phyloP scores from a whole-genome alignment of 2,113 vertebrate genomes.

The Aspidoscelis tigris region DNA sequence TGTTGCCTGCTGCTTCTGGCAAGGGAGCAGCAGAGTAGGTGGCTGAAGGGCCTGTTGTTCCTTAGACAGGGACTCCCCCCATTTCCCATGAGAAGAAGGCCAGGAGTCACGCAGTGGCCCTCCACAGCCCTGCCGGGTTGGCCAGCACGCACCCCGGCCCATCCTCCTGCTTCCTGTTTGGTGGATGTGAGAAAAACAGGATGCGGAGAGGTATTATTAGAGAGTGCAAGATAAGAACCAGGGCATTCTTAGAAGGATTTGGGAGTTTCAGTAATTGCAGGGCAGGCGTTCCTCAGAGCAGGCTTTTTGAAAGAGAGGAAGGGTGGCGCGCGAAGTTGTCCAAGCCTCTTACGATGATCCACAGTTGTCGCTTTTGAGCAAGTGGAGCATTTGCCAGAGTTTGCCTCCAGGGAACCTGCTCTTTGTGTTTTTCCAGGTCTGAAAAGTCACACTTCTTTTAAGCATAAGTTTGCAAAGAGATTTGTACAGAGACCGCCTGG shows the following conservation, averaged over 20 bases:
- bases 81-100: background rate
- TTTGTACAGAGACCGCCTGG: background rate
- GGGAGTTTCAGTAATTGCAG: background rate
- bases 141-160: background rate
- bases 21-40: too few species aligned
- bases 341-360: background rate
- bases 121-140: background rate
- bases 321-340: background rate
- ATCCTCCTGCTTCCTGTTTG: background rate
- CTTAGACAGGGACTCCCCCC: too few species aligned
- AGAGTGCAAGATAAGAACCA: background rate
- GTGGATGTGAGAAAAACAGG: conserved; percentile 2
- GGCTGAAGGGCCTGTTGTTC: too few species aligned
- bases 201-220: background rate
- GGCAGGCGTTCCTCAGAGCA: background rate
- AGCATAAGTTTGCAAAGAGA: background rate
- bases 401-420: background rate
- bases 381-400: background rate
- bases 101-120: background rate
- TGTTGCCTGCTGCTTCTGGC: too few species aligned
- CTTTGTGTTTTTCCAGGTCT: too few species aligned
- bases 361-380: background rate
- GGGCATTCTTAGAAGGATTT: background rate
- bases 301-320: background rate
- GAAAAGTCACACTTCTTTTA: background rate